Conservation (phyloP, 2,113 vertebrate species). For the Brachyhypopomus occidentalis region DNA sequence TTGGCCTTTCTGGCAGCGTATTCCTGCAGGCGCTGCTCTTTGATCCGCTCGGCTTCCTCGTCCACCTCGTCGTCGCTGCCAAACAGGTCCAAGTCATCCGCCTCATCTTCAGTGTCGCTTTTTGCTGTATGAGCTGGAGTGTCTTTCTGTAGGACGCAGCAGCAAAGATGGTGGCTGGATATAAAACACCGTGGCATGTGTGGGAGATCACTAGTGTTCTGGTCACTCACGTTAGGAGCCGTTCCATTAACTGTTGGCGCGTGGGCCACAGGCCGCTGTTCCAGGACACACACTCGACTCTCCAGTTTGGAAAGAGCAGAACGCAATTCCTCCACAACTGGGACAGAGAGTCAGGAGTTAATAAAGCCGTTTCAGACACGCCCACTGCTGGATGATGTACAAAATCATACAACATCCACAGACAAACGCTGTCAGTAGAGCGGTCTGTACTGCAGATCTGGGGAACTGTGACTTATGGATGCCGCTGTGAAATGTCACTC, state of each 20-base stretch:
- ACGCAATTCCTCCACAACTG: slow-evolving; percentile 86
- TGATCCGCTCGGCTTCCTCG: slow-evolving; percentile 82
- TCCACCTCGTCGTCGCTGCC: slow-evolving; percentile 85
- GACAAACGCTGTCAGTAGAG: no score
- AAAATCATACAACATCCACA: background rate
- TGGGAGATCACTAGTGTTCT: background rate
- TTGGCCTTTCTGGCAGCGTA: slow-evolving; percentile 89
- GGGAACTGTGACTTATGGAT: no score
- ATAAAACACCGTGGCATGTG: background rate
- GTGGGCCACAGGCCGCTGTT: slow-evolving; percentile 71
- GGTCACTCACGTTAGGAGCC: slow-evolving; percentile 8
- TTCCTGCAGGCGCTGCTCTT: slow-evolving; percentile 85
- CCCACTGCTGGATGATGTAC: no score
- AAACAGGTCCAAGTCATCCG: slow-evolving; percentile 87
- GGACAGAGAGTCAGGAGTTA: background rate
- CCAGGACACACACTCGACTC: slow-evolving; percentile 78
- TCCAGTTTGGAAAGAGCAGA: slow-evolving; percentile 84
- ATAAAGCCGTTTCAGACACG: no score
- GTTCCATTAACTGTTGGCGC: slow-evolving; percentile 48
- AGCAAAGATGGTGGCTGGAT: background rate
- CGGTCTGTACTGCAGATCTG: no score
- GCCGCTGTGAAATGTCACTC: no score
- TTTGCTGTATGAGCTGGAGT: slow-evolving; percentile 49
- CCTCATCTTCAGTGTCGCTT: slow-evolving; percentile 52
- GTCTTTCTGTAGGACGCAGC: background rate